phyloP scores from a whole-genome alignment of 1,140 invertebrate species.

The Tetragnatha versicolor region DNA sequence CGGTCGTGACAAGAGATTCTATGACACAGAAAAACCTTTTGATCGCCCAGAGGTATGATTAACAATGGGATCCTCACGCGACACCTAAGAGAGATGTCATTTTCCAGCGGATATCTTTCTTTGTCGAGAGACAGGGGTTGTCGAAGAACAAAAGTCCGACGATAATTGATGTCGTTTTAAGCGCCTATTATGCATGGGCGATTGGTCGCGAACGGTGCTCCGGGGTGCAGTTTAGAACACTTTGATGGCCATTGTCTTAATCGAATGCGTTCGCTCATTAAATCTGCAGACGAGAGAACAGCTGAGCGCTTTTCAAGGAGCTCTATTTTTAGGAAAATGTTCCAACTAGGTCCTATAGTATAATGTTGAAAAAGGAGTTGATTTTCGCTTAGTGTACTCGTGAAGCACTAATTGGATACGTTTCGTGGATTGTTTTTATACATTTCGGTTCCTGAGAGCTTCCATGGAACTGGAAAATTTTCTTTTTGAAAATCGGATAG shows the following conservation, averaged over 20 bases:
- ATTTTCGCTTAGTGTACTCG: too few relatives aligned
- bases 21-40: background rate
- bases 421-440: too few relatives aligned
- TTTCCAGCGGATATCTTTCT: too few relatives aligned
- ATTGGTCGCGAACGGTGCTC: background rate
- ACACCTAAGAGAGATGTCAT: background rate
- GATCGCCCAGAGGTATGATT: background rate
- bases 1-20: background rate
- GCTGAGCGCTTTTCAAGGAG: too few relatives aligned
- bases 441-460: too few relatives aligned
- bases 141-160: background rate
- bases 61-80: background rate
- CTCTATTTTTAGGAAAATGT: too few relatives aligned
- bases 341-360: too few relatives aligned
- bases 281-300: background rate
- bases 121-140: background rate
- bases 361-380: too few relatives aligned
- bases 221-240: background rate
- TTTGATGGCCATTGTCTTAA: background rate
- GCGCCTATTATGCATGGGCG: background rate
- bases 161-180: constrained; percentile 22
- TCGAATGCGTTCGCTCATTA: constrained; percentile 2
- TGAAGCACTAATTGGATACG: too few relatives aligned
- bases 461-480: too few relatives aligned
- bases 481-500: too few relatives aligned